Percentiles rank a stretch among this genome's conserved stretches.
Evolutionary conservation across 2,888 invertebrate genomes (phyloP).

Genomic region (Calliopum simillimum): DNA sequence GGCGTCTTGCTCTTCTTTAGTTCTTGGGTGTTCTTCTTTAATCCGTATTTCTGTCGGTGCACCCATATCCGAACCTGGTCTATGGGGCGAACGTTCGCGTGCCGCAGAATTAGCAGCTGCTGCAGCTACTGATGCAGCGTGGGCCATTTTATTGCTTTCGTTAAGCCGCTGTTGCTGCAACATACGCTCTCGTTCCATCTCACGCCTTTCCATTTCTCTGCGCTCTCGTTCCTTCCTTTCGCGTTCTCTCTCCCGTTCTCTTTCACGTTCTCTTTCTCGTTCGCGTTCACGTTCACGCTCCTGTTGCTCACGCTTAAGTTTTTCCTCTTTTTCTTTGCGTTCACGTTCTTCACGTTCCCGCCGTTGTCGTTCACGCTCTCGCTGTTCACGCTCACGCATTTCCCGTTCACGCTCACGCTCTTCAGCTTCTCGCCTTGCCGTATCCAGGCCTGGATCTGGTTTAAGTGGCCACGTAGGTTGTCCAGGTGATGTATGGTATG

Average conservation of each 20-base stretch:
- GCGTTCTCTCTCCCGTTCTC: slow-evolving; percentile 64
- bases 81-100: slow-evolving; percentile 80
- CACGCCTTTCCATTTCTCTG: slow-evolving; percentile 71
- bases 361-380: slow-evolving; percentile 66
- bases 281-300: slow-evolving; percentile 69
- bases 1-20: slow-evolving; percentile 68
- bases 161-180: slow-evolving; percentile 72
- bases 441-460: slow-evolving; percentile 73
- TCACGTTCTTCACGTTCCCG: slow-evolving; percentile 67
- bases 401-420: slow-evolving; percentile 66
- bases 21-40: slow-evolving; percentile 70
- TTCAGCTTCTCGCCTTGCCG: slow-evolving; percentile 74
- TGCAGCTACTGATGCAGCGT: slow-evolving; percentile 62
- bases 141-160: slow-evolving; percentile 68
- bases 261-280: slow-evolving; percentile 68
- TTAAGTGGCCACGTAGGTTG: slow-evolving; percentile 75
- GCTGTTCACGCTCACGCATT: slow-evolving; percentile 66
- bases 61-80: slow-evolving; percentile 72
- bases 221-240: slow-evolving; percentile 72
- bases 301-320: slow-evolving; percentile 70
- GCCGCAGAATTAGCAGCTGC: slow-evolving; percentile 53
- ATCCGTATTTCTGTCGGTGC: slow-evolving; percentile 63
- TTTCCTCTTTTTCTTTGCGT: slow-evolving; percentile 69
- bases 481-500: slow-evolving; percentile 68
- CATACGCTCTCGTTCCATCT: slow-evolving; percentile 73